A percentile compares a stretch with the other conserved stretches of the same genome.
Evolutionary conservation across 2,113 vertebrate species (phyloP).

Genomic region (Tachysurus vachellii): DNA sequence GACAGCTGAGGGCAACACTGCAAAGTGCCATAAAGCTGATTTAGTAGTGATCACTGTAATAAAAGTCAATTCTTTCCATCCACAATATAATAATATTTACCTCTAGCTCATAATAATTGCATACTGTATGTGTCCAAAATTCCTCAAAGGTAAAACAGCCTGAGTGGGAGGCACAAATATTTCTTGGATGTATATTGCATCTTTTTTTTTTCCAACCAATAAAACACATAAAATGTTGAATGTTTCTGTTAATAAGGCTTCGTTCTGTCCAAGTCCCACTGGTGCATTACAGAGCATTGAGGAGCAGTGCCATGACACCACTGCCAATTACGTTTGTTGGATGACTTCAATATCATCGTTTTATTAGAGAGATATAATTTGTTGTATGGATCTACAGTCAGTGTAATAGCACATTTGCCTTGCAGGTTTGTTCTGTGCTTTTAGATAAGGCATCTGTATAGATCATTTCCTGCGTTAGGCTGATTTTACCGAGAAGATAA

Average conservation of each 20-base stretch:
- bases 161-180: not conserved
- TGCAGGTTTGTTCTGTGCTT: conserved; percentile 51
- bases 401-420: conserved; percentile 53
- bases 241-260: conserved; percentile 40
- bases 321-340: conserved; percentile 69
- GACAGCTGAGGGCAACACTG: not conserved
- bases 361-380: conserved; percentile 67
- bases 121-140: not conserved
- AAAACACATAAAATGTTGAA: conserved; percentile 28
- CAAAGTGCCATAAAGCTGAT: not conserved
- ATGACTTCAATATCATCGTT: conserved; percentile 71
- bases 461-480: conserved; percentile 33
- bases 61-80: not conserved
- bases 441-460: conserved; percentile 38
- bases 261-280: conserved; percentile 32
- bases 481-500: conserved; percentile 11
- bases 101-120: conserved; percentile 1
- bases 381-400: conserved; percentile 66
- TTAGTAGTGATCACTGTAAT: not conserved
- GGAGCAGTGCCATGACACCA: conserved; percentile 52
- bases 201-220: conserved; percentile 27
- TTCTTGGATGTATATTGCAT: conserved; percentile 7
- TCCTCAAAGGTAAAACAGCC: conserved; percentile 1
- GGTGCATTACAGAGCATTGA: conserved; percentile 43
- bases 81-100: conserved; percentile 11